Evolutionary conservation across 2,888 invertebrate genomes (phyloP), one percentile per base, ranked within the genome.

Genomic region (Habroteleia sp.): DNA sequence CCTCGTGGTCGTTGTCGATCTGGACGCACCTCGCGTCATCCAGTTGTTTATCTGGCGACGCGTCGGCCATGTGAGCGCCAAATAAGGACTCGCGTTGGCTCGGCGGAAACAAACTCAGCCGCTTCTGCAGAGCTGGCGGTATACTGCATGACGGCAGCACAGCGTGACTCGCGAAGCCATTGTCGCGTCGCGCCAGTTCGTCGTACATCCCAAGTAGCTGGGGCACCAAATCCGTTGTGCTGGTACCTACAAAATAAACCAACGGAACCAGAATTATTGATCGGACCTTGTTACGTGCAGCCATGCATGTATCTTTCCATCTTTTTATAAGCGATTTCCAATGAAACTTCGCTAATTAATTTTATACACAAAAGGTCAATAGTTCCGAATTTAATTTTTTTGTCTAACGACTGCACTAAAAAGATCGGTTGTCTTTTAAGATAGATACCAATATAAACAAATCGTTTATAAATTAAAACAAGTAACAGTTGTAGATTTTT

Each of bases 201-300:
- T 97, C 96, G 89, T 96, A 96, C 89, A 96, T 94, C 77, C 94
- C 95, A 89, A 97, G 92, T 76, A 96, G 91, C 80, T 95, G 94
- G 71, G 96, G 95, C 87, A 95, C 93, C 88, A 97, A 91, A 88
- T 97, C 96, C 83, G 94, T 93, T 81, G 95, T 86, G 46, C 81
- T 72, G 85, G 95, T 93, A 89, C 96, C 96, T 96, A 93, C 5
- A 39, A 92, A 89, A 84, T 86, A 11, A 33, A 6, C 11, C 1
- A 25, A 33, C 13, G 11, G 2, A 33, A 1, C 13, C 33, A 13
- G 33, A 11, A 33, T 33, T 33, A 33, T 13, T 33, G 6, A 33
- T 33, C n/a, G n/a, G n/a, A n/a, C n/a, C n/a, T n/a, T n/a, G n/a
- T n/a, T n/a, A n/a, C n/a, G n/a, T n/a, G n/a, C n/a, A n/a, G n/a